Conservation (phyloP, 2,797 vertebrate genomes). For the Eutrigla gurnardus region DNA sequence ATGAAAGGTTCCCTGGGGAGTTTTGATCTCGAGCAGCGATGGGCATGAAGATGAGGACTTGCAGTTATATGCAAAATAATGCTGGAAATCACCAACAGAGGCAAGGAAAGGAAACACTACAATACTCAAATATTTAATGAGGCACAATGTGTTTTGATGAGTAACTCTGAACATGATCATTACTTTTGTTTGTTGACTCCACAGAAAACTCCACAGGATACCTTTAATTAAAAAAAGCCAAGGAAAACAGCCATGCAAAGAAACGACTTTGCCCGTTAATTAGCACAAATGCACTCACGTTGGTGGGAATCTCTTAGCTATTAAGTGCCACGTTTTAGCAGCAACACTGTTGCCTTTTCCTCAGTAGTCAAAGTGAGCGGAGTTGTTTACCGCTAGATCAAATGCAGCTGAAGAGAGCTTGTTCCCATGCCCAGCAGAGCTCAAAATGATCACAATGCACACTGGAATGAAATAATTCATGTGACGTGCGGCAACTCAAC, state of each 20-base stretch:
- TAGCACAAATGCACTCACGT: constrained; percentile 60
- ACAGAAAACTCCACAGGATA: constrained; percentile 26
- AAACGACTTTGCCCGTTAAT: constrained; percentile 39
- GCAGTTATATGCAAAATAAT: too few relatives aligned
- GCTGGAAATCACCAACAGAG: too few relatives aligned
- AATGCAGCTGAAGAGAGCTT: constrained; percentile 51
- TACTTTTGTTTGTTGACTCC: neutral
- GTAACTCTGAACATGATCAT: neutral
- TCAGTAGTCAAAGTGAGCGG: constrained; percentile 52
- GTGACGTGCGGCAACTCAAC: constrained; percentile 57
- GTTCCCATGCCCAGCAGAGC: constrained; percentile 69
- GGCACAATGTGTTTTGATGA: neutral
- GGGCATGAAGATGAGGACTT: too few relatives aligned
- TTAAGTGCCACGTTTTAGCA: constrained; percentile 18
- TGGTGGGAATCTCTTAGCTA: constrained; percentile 31
- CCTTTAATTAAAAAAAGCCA: constrained; percentile 34
- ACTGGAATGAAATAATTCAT: constrained; percentile 51
- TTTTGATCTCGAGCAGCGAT: neutral
- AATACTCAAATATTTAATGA: neutral
- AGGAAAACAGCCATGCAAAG: constrained; percentile 64
- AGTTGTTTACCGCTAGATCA: constrained; percentile 36
- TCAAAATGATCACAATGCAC: constrained; percentile 58
- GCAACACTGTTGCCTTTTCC: constrained; percentile 19
- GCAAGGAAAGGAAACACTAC: too few relatives aligned
- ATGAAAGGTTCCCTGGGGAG: constrained; percentile 45